Evolutionary conservation across 1,140 invertebrate species (phyloP).

Genomic region (Drosophila tsacasi): DNA sequence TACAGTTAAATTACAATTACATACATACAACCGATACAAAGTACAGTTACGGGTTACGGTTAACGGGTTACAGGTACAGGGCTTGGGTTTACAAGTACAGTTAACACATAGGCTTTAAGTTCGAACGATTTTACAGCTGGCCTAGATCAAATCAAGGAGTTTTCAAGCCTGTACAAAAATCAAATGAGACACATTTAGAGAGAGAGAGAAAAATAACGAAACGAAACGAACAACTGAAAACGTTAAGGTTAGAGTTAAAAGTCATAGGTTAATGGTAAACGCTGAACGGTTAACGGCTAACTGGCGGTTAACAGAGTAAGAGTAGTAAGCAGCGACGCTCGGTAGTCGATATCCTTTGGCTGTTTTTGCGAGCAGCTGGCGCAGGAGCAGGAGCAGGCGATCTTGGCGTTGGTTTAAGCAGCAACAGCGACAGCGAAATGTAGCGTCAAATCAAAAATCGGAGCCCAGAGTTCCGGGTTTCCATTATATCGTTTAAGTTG

Average conservation of each 20-base stretch:
- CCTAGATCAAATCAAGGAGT: conserved; percentile 18
- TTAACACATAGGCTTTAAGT: conserved; percentile 25
- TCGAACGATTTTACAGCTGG: conserved; percentile 36
- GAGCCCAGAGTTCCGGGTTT: conserved; percentile 4
- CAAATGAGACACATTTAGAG: conserved; percentile 11
- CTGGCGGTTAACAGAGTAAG: conserved; percentile 31
- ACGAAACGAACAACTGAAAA: conserved; percentile 5
- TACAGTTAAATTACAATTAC: conserved; percentile 40
- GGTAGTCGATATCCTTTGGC: conserved; percentile 62
- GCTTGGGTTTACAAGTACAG: conserved; percentile 24
- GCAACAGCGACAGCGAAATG: conserved; percentile 32
- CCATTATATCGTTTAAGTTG: conserved; percentile 8
- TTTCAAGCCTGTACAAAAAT: conserved; percentile 27
- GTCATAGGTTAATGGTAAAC: conserved; percentile 41
- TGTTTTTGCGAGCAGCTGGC: conserved; percentile 44
- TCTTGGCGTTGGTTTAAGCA: conserved; percentile 47
- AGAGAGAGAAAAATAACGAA: background rate
- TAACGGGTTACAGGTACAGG: background rate
- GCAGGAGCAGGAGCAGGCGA: conserved; percentile 50
- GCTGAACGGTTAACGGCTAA: conserved; percentile 49
- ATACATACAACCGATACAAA: conserved; percentile 32
- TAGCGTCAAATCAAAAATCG: conserved; percentile 26
- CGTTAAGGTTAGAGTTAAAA: conserved; percentile 21
- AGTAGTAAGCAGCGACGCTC: conserved; percentile 53
- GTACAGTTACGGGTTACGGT: conserved; percentile 33